Evolutionary conservation across 2,888 invertebrate species (phyloP).

Genomic region (Stegana nigrithorax): DNA sequence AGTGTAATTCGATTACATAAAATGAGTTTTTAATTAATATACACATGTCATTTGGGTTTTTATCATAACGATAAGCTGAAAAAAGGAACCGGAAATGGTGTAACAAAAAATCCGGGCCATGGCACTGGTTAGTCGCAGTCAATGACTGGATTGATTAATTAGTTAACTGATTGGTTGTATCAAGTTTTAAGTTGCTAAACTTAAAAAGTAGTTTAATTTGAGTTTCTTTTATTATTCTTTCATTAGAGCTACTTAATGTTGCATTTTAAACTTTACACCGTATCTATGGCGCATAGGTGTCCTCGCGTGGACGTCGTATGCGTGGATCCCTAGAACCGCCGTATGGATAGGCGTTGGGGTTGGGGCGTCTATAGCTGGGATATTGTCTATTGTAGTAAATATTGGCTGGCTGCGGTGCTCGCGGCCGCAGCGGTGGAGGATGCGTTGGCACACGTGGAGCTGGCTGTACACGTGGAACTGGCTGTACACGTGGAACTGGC

Average conservation of each 20-base stretch:
- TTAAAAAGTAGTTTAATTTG: slow-evolving; percentile 48
- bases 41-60: no score
- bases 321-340: slow-evolving; percentile 30
- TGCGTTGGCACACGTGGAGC: not conserved
- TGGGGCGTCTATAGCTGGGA: slow-evolving; percentile 25
- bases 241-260: slow-evolving; percentile 33
- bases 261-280: no score
- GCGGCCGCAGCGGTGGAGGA: slow-evolving; percentile 23
- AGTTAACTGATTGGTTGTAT: not conserved
- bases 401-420: not conserved
- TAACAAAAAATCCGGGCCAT: slow-evolving; percentile 22
- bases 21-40: no score
- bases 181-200: slow-evolving; percentile 37
- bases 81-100: not conserved
- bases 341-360: slow-evolving; percentile 31
- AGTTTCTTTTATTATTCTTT: slow-evolving; percentile 40
- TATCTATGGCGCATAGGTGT: slow-evolving; percentile 50
- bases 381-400: slow-evolving; percentile 20
- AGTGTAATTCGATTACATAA: slow-evolving; percentile 32
- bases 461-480: slow-evolving; percentile 17
- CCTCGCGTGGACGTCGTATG: slow-evolving; percentile 49
- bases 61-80: no score
- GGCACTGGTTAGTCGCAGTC: slow-evolving; percentile 28
- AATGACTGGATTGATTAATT: not conserved
- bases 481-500: slow-evolving; percentile 24